phyloP scores from a whole-genome alignment of 2,888 invertebrate genomes.

The Mantis religiosa region DNA sequence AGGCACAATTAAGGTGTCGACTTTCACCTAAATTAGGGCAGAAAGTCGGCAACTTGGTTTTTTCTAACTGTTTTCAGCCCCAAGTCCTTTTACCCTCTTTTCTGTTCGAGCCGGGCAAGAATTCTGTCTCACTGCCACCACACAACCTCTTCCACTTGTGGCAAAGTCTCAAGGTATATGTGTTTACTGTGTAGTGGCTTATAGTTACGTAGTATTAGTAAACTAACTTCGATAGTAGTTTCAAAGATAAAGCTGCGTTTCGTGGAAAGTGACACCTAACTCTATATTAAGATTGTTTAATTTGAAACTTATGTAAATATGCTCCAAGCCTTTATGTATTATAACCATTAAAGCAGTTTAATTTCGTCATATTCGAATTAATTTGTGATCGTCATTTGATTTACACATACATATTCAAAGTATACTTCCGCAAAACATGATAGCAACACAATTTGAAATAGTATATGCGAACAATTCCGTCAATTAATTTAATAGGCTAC shows the following conservation, averaged over 20 bases:
- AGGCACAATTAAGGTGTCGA: not conserved
- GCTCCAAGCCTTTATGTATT: too few species aligned
- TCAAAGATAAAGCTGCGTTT: not conserved
- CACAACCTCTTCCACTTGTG: constrained; percentile 38
- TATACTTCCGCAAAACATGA: too few species aligned
- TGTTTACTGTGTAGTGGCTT: not conserved
- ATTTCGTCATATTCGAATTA: too few species aligned
- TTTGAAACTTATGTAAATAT: too few species aligned
- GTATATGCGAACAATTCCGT: too few species aligned
- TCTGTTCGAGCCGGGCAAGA: constrained; percentile 19
- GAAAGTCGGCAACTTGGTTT: not conserved
- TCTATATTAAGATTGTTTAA: too few species aligned
- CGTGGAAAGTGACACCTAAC: too few species aligned
- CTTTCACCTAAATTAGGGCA: not conserved
- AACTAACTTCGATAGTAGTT: not conserved
- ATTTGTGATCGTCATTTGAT: too few species aligned
- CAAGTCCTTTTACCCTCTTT: not conserved
- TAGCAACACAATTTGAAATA: too few species aligned
- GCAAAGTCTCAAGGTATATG: constrained; percentile 42
- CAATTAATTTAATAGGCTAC: too few species aligned
- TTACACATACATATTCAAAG: too few species aligned
- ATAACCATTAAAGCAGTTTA: too few species aligned
- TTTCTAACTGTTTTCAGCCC: not conserved
- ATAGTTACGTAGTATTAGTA: not conserved
- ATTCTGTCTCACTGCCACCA: constrained; percentile 41